Conservation (phyloP, 2,888 invertebrate genomes). For the Athalia cordata region DNA sequence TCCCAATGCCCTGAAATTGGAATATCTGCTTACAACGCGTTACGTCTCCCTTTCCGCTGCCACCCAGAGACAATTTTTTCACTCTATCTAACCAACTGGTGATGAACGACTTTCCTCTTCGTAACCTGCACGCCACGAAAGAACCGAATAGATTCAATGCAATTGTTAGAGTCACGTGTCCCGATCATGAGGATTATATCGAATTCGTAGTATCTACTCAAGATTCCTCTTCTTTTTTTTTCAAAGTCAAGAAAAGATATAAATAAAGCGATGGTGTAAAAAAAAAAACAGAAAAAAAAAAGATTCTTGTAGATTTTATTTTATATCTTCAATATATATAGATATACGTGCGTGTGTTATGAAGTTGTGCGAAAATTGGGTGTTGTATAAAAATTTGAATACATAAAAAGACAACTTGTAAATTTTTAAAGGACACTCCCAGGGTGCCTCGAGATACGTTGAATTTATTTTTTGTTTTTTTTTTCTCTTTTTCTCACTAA, state of each 20-base stretch:
- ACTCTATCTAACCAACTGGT: neutral
- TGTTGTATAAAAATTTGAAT: slow-evolving; percentile 37
- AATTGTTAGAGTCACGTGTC: neutral
- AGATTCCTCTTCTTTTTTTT: too few species aligned
- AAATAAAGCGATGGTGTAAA: too few species aligned
- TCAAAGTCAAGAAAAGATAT: too few species aligned
- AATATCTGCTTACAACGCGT: slow-evolving; percentile 34
- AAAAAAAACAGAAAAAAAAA: too few species aligned
- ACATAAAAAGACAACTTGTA: slow-evolving; percentile 11
- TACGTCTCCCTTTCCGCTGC: neutral
- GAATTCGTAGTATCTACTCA: neutral
- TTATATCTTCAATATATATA: neutral
- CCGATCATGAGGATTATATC: neutral
- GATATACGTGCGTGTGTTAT: neutral
- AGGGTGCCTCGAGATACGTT: neutral
- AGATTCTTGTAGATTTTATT: neutral
- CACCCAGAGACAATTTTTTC: slow-evolving; percentile 4
- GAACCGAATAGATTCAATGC: neutral
- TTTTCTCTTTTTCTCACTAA: slow-evolving; percentile 21
- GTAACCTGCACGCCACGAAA: neutral
- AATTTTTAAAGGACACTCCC: slow-evolving; percentile 9
- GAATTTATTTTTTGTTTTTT: neutral
- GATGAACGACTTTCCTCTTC: slow-evolving; percentile 1
- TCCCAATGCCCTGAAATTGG: slow-evolving; percentile 31
- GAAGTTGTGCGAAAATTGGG: slow-evolving; percentile 7